phyloP scores from a whole-genome alignment of 2,888 invertebrate species.

The Sphaerophoria taeniata region DNA sequence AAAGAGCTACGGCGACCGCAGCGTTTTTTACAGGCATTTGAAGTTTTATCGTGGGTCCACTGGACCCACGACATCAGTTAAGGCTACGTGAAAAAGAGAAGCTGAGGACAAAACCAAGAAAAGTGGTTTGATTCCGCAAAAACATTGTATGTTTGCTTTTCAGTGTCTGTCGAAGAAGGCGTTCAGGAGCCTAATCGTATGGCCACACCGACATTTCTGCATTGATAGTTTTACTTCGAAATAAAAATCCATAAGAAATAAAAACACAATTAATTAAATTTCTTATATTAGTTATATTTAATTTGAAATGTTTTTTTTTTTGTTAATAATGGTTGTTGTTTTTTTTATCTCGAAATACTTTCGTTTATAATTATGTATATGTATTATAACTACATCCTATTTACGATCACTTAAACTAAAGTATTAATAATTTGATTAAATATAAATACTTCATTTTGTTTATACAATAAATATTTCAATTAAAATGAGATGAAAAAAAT shows the following conservation, averaged over 20 bases:
- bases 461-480: constrained; percentile 76
- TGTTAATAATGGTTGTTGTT: constrained; percentile 52
- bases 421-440: constrained; percentile 57
- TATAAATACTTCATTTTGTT: constrained; percentile 60
- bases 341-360: constrained; percentile 22
- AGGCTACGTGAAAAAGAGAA: no score
- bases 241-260: background rate
- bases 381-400: background rate
- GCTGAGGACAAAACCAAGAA: no score
- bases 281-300: constrained; percentile 23
- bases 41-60: constrained; percentile 3
- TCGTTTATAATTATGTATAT: constrained; percentile 13
- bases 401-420: constrained; percentile 46
- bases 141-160: no score
- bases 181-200: no score
- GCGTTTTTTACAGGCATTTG: background rate
- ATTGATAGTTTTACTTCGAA: background rate
- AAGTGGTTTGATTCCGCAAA: no score
- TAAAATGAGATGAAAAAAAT: constrained; percentile 74
- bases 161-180: no score
- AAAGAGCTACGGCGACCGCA: no score
- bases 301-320: constrained; percentile 28
- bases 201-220: no score
- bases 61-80: background rate
- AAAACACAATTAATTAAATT: constrained; percentile 1